Percentiles rank a stretch among this genome's conserved stretches.
Conservation (phyloP, 2,113 vertebrate species). For the Hippocampus comes region DNA sequence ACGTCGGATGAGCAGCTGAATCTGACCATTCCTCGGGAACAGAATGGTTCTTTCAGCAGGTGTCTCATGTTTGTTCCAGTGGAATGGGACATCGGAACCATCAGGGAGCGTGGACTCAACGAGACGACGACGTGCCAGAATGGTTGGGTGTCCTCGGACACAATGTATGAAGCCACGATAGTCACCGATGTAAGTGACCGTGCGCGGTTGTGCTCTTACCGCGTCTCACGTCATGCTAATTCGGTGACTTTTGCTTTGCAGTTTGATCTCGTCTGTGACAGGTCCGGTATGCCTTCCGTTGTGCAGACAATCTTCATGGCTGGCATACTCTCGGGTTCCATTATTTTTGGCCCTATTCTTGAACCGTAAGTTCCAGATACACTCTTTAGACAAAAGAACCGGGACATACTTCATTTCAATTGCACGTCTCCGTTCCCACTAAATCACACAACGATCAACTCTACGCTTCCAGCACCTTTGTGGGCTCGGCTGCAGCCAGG, state of each 20-base stretch:
- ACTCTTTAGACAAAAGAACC: not conserved
- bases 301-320: constrained; percentile 29
- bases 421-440: too few species aligned
- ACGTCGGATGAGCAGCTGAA: constrained; percentile 69
- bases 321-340: constrained; percentile 38
- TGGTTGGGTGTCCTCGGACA: constrained; percentile 76
- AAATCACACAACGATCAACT: too few species aligned
- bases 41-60: constrained; percentile 62
- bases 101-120: constrained; percentile 69
- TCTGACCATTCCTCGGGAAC: constrained; percentile 69
- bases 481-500: too few species aligned
- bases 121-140: constrained; percentile 64
- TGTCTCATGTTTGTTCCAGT: constrained; percentile 78
- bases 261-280: constrained; percentile 51
- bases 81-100: constrained; percentile 67
- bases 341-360: constrained; percentile 47
- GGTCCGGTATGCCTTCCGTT: constrained; percentile 18
- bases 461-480: too few species aligned
- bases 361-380: constrained; percentile 32
- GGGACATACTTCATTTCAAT: too few species aligned
- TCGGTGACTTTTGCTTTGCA: constrained; percentile 5
- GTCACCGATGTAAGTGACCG: constrained; percentile 62
- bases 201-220: not conserved
- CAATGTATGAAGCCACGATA: constrained; percentile 59
- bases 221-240: not conserved